Evolutionary conservation across 2,797 vertebrate species (phyloP).

Genomic region (Xiphophorus birchmanni): DNA sequence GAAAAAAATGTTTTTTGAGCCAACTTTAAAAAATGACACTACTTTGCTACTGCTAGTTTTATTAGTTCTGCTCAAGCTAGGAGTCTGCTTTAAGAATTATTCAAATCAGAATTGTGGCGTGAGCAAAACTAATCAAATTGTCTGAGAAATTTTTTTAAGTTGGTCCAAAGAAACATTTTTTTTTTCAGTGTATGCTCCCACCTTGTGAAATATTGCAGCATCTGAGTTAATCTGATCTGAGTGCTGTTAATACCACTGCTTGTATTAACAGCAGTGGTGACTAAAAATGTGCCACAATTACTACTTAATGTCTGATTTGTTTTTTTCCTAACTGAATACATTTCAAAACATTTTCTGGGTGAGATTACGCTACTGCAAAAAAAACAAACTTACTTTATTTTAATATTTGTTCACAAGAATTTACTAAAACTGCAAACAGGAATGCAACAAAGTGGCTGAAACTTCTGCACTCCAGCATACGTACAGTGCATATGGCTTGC

Average conservation of each 20-base stretch:
- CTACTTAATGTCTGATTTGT: background rate
- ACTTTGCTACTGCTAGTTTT: no score
- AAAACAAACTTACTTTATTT: background rate
- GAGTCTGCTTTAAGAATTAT: no score
- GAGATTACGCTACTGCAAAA: background rate
- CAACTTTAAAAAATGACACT: no score
- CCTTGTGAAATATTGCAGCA: background rate
- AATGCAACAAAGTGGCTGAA: conserved; percentile 16
- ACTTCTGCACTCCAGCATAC: conserved; percentile 60
- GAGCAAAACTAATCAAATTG: no score
- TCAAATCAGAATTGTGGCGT: no score
- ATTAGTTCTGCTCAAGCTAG: no score
- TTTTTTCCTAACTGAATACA: background rate
- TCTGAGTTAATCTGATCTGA: no score
- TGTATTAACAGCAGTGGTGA: no score
- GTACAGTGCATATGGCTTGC: conserved; percentile 71
- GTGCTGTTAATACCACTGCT: no score
- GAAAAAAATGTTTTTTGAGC: no score
- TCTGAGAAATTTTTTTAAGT: no score
- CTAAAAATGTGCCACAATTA: background rate
- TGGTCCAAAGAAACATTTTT: no score
- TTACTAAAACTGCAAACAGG: background rate
- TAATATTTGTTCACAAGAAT: background rate
- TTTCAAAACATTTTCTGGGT: background rate
- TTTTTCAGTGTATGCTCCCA: background rate